phyloP scores from a whole-genome alignment of 2,888 invertebrate genomes.

The Acleris sparsana region DNA sequence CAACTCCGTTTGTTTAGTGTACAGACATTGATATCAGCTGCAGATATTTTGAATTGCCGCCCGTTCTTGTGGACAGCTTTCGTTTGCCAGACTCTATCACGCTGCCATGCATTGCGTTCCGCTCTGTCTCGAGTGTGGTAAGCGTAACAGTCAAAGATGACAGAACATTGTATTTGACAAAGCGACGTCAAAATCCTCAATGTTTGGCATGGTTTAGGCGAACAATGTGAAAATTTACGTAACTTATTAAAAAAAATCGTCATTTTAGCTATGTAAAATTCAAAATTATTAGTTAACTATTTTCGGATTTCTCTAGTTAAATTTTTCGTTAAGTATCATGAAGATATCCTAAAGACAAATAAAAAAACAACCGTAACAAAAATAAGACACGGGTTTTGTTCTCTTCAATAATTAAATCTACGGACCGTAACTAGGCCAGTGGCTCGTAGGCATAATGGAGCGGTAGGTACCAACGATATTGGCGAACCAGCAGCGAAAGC shows the following conservation, averaged over 20 bases:
- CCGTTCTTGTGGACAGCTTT: no score
- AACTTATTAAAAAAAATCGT: conserved; percentile 6
- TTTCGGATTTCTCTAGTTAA: neutral
- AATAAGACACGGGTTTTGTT: no score
- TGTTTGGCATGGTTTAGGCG: neutral
- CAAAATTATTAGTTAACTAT: conserved; percentile 8
- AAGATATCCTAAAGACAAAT: neutral
- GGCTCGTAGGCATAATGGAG: no score
- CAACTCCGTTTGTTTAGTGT: no score
- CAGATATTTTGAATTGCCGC: no score
- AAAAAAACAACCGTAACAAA: conserved; percentile 1
- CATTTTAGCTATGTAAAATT: neutral
- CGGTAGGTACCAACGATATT: no score
- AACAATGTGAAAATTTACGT: conserved; percentile 12
- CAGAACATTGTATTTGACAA: neutral
- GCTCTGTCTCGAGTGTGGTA: neutral
- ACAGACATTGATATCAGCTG: no score
- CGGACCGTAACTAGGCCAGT: no score
- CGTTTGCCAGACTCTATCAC: no score
- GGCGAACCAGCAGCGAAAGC: no score
- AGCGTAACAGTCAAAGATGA: neutral
- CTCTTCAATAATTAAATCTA: no score
- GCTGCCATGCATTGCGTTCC: no score
- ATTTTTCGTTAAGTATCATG: neutral
- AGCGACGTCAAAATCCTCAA: neutral